Percentiles rank a stretch among this genome's conserved stretches.
These are phyloP conservation scores for Lacanobia wlatinum DNA, from an alignment of 2,888 invertebrate genomes.

Conservation along the genomic window DNA sequence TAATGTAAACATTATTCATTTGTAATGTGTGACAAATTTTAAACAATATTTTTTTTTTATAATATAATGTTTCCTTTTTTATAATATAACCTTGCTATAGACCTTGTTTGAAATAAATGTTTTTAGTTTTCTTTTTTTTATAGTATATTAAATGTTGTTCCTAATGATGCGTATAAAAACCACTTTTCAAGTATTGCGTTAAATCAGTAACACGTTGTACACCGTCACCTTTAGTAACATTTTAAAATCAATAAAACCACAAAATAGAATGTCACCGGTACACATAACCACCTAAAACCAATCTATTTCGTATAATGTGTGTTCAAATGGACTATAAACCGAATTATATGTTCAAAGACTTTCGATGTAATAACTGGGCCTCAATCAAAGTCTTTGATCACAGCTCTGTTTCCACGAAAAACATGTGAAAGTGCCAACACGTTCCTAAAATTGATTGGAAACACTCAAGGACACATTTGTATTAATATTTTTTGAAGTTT, in stretches of 20 bases:
- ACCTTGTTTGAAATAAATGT: no score
- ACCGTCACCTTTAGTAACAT: no score
- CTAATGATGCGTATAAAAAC: no score
- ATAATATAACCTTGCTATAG: no score
- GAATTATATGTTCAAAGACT: slow-evolving; percentile 46
- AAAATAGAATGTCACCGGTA: neutral
- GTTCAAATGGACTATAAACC: slow-evolving; percentile 31
- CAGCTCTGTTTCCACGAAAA: slow-evolving; percentile 24
- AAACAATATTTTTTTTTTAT: no score
- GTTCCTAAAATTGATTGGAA: slow-evolving; percentile 28
- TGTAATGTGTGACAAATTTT: no score
- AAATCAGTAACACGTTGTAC: neutral
- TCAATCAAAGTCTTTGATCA: slow-evolving; percentile 45
- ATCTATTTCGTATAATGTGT: slow-evolving; percentile 40
- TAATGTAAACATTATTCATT: no score
- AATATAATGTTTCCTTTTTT: no score
- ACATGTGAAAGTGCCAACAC: slow-evolving; percentile 28
- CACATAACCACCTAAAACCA: slow-evolving; percentile 22
- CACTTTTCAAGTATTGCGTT: no score
- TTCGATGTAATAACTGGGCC: slow-evolving; percentile 28
- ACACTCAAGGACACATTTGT: slow-evolving; percentile 16
- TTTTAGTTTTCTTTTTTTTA: no score
- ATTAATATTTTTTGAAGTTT: slow-evolving; percentile 14
- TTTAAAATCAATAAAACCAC: neutral
- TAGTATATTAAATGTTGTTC: no score